A percentile compares a stretch with the other conserved stretches of the same genome.
Evolutionary conservation across 2,797 vertebrate species (phyloP).

Genomic region (Propithecus deckenii): DNA sequence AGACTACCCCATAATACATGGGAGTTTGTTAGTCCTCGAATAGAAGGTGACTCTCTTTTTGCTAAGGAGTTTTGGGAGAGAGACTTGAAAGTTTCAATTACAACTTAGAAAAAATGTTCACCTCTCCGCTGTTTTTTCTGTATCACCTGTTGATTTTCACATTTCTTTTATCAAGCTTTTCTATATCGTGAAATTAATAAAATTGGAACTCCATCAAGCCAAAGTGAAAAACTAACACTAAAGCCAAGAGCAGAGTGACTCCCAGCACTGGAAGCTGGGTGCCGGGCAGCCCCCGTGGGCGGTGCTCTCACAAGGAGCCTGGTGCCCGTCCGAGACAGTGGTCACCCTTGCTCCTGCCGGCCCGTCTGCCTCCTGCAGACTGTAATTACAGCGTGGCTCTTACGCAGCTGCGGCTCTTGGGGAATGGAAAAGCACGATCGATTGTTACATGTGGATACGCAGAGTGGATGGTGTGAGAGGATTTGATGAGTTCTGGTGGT

Average conservation of each 20-base stretch:
- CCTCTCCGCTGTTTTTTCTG: not conserved
- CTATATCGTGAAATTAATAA: not conserved
- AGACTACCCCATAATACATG: not conserved
- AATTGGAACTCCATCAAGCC: not conserved
- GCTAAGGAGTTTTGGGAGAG: not conserved
- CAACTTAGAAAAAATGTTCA: not conserved
- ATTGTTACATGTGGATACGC: slow-evolving; percentile 70
- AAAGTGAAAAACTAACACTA: not conserved
- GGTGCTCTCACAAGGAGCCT: slow-evolving; percentile 28
- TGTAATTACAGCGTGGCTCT: slow-evolving; percentile 65
- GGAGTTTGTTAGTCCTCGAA: not conserved
- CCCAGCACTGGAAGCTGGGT: not conserved
- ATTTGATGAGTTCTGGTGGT: slow-evolving; percentile 75
- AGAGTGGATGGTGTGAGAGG: slow-evolving; percentile 54
- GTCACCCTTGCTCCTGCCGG: slow-evolving; percentile 57
- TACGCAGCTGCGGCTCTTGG: slow-evolving; percentile 61
- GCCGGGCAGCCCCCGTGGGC: no score
- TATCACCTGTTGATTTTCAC: not conserved
- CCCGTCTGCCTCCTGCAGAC: slow-evolving; percentile 53
- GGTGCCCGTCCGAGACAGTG: slow-evolving; percentile 36
- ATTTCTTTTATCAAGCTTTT: not conserved
- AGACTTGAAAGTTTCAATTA: not conserved
- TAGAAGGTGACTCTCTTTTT: not conserved
- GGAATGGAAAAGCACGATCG: slow-evolving; percentile 48
- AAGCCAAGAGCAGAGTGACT: not conserved